Evolutionary conservation across 2,797 vertebrate species (phyloP), one percentile per base, ranked within the genome.

Genomic region (Typhlichthys eigenmanni): DNA sequence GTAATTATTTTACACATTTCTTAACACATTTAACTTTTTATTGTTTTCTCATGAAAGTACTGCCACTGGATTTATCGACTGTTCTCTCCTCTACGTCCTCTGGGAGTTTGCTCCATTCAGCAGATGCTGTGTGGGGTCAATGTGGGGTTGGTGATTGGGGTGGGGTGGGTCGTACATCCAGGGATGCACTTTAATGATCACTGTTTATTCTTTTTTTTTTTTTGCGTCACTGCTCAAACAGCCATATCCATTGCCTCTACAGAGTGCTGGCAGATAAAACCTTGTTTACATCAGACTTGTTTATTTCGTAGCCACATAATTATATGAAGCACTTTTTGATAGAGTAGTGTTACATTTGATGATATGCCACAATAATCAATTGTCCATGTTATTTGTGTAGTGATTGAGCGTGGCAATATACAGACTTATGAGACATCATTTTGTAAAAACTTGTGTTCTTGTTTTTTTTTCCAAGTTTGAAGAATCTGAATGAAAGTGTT

Each of bases 241-340:
- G 87, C 88, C 88, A 91, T 90, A 89, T 80, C 78, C 84, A 74
- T 83, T 83, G 87, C 78, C 83, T 85, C 80, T 61, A 78, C 79
- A 72, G 82, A 86, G 85, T 83, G 81, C 75, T 83, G 87, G 78
- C 76, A 79, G 85, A 88, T 89, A 83, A 84, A 85, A 86, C 75
- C 82, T 85, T 90, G 89, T 91, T 88, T 91, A 90, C 87, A 89
- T 88, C 65, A 55, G 62, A 71, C 68, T 74, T 82, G 63, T 81
- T 83, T 51, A 14, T 62, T 82, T 87, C 80, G 49, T 88, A 86
- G 87, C 84, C 84, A 86, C 85, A 83, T 87, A 89, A 79, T 72
- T 89, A 85, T 89, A 83, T 89, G 82, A 92, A 92, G 91, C 92
- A 93, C 92, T 92, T 92, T 92, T 88, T 84, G 76, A 85, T 90